These are phyloP conservation scores for Hydropsyche tenuis DNA, from an alignment of 1,140 invertebrate genomes.

Conservation along the genomic window DNA sequence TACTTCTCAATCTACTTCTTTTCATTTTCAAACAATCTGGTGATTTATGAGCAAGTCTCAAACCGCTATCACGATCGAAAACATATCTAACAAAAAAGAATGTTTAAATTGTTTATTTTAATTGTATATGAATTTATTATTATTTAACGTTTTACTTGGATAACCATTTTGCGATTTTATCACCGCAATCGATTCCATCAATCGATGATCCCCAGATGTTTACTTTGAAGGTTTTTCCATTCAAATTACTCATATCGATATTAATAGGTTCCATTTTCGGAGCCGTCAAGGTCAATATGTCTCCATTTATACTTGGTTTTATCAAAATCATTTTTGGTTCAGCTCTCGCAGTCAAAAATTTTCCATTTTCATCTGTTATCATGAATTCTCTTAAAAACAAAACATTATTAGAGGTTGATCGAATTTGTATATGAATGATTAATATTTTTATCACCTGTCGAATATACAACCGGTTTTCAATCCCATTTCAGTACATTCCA, in stretches of 20 bases:
- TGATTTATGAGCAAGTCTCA: slow-evolving; percentile 41
- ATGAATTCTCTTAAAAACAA: slow-evolving; percentile 35
- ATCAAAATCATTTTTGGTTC: slow-evolving; percentile 42
- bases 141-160: slow-evolving; percentile 44
- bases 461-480: slow-evolving; percentile 33
- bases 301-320: slow-evolving; percentile 24
- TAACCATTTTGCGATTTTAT: slow-evolving; percentile 41
- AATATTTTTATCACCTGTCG: slow-evolving; percentile 36
- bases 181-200: slow-evolving; percentile 40
- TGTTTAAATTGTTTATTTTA: too few species aligned
- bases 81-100: slow-evolving; percentile 25
- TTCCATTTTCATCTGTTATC: slow-evolving; percentile 28
- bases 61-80: slow-evolving; percentile 30
- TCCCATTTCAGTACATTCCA: slow-evolving; percentile 45
- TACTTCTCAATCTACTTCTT: slow-evolving; percentile 23
- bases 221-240: background rate
- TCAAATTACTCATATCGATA: slow-evolving; percentile 32
- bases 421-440: background rate
- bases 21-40: slow-evolving; percentile 24
- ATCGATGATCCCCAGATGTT: slow-evolving; percentile 38
- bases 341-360: slow-evolving; percentile 38
- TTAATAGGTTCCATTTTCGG: slow-evolving; percentile 36
- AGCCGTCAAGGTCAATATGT: slow-evolving; percentile 37
- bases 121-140: too few species aligned
- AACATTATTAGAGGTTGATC: background rate